A percentile compares a stretch with the other conserved stretches of the same genome.
Evolutionary conservation across 2,888 invertebrate genomes (phyloP).

Genomic region (Stegophylla sp.): DNA sequence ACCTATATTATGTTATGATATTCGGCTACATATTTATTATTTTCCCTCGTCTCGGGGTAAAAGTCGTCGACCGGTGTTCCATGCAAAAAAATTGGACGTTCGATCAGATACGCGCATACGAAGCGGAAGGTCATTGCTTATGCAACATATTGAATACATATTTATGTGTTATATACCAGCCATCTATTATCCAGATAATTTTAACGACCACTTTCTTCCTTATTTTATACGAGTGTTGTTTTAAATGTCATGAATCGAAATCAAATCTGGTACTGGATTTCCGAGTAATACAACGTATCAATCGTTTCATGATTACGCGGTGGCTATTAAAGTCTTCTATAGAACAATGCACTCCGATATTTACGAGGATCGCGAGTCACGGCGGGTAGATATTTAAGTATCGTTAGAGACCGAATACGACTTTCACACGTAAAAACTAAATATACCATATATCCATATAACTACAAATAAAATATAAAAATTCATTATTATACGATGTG

Average conservation of each 20-base stretch:
- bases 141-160: not conserved
- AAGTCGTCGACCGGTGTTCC: conserved; percentile 20
- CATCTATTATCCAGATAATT: not conserved
- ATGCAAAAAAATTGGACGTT: conserved; percentile 7
- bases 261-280: conserved; percentile 29
- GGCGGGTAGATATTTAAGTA: too few relatives aligned
- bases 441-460: too few relatives aligned
- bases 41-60: not conserved
- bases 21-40: not conserved
- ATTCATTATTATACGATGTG: too few relatives aligned
- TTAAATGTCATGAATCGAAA: conserved; percentile 57
- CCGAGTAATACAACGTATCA: not conserved
- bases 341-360: not conserved
- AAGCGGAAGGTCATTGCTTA: conserved; percentile 50
- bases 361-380: not conserved
- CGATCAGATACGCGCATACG: conserved; percentile 5
- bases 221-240: not conserved
- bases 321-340: not conserved
- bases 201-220: conserved; percentile 49
- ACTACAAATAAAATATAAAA: too few relatives aligned
- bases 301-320: not conserved
- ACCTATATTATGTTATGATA: not conserved
- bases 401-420: too few relatives aligned
- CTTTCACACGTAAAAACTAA: too few relatives aligned
- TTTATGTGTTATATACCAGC: not conserved